A percentile compares a stretch with the other conserved stretches of the same genome.
These are phyloP conservation scores for Gallinago media DNA, from an alignment of 2,113 vertebrate species.

Conservation along the genomic window DNA sequence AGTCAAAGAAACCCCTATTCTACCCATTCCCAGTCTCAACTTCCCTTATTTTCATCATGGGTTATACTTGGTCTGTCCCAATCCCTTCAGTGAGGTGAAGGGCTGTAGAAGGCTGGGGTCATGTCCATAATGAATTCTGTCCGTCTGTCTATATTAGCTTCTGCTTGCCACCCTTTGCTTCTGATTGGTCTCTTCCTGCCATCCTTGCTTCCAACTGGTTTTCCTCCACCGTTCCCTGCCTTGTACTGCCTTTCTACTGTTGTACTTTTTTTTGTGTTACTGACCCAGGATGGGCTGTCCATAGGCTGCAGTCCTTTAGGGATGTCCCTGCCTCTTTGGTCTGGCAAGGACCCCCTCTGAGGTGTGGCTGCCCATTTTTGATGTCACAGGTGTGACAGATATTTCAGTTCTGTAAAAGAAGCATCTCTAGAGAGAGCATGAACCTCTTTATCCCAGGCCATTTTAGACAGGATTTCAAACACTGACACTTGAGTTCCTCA, in stretches of 20 bases:
- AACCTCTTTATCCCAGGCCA: not conserved
- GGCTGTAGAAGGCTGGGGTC: rapidly evolving
- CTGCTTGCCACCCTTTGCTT: not conserved
- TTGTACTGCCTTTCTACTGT: not conserved
- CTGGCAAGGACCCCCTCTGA: not conserved
- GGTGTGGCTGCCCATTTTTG: not conserved
- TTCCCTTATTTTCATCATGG: not conserved
- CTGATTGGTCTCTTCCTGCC: not conserved
- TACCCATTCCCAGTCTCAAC: not conserved
- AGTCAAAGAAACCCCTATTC: not conserved
- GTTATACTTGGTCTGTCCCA: not conserved
- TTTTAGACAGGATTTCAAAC: not conserved
- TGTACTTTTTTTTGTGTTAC: not conserved
- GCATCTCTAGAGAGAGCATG: rapidly evolving
- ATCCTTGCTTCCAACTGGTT: not conserved
- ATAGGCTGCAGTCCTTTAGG: not conserved
- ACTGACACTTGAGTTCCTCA: not conserved
- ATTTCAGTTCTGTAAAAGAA: not conserved
- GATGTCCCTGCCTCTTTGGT: not conserved
- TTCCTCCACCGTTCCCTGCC: not conserved
- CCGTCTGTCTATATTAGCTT: not conserved
- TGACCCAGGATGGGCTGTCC: rapidly evolving
- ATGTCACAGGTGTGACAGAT: not conserved
- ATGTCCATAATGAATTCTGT: not conserved
- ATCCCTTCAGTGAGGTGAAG: not conserved